Percentiles rank a stretch among this genome's conserved stretches.
Conservation (phyloP, 2,888 invertebrate genomes). For the Syritta pipiens region DNA sequence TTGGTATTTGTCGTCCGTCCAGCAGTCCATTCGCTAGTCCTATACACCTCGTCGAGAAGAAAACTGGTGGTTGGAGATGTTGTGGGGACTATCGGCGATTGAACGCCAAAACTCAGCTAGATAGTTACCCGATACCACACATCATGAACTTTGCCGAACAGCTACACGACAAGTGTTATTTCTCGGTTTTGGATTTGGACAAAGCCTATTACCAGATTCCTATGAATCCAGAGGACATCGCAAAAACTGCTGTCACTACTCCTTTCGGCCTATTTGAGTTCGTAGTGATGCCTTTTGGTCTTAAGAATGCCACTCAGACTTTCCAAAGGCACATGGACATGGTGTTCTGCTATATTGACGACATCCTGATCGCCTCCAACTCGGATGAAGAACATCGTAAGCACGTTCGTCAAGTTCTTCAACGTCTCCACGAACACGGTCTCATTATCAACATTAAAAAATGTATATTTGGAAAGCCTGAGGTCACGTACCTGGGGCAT, state of each 20-base stretch:
- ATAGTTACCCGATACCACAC: conserved; percentile 73
- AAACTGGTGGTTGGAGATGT: conserved; percentile 1
- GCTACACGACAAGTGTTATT: background rate
- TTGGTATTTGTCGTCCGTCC: conserved; percentile 11
- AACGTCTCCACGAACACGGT: background rate
- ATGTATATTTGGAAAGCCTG: background rate
- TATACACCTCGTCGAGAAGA: conserved; percentile 16
- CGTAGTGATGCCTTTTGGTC: conserved; percentile 73
- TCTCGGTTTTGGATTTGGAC: background rate
- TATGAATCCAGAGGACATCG: conserved; percentile 22
- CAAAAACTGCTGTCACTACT: conserved; percentile 71
- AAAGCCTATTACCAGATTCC: conserved; percentile 36
- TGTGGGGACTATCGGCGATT: conserved; percentile 25
- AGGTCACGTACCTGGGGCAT: conserved; percentile 10
- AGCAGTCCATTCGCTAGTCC: conserved; percentile 21
- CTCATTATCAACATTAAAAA: background rate
- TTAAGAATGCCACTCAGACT: background rate
- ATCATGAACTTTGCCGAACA: background rate
- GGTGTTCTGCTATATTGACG: conserved; percentile 17
- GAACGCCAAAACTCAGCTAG: conserved; percentile 71
- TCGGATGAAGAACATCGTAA: background rate
- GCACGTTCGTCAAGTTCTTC: background rate
- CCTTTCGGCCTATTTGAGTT: conserved; percentile 75
- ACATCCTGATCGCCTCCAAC: conserved; percentile 70
- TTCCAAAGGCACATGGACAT: conserved; percentile 13